Evolutionary conservation across 2,113 vertebrate genomes (phyloP).

Genomic region (Zeus faber): DNA sequence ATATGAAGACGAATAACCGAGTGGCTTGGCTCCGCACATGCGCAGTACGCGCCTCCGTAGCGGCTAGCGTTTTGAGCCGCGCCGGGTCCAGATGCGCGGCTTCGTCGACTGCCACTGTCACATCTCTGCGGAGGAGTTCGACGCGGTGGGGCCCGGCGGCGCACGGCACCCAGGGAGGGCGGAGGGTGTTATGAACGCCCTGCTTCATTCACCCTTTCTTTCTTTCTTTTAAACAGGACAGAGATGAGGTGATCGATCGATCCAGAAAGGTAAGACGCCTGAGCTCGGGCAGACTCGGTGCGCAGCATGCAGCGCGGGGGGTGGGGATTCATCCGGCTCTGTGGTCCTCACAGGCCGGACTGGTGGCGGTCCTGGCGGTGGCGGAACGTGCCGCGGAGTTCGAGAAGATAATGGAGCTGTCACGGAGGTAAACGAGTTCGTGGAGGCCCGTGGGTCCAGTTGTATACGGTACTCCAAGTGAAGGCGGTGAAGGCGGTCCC

Average conservation of each 20-base stretch:
- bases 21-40: slow-evolving; percentile 22
- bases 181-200: fast-evolving
- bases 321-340: not conserved
- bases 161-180: too few relatives aligned
- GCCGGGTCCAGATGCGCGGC: slow-evolving; percentile 52
- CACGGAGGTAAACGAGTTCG: slow-evolving; percentile 85
- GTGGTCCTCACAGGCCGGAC: slow-evolving; percentile 71
- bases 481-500: too few relatives aligned
- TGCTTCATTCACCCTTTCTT: not conserved
- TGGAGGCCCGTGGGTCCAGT: too few relatives aligned
- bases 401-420: slow-evolving; percentile 86
- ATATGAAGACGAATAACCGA: too few relatives aligned
- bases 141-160: slow-evolving; percentile 64
- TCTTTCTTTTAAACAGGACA: slow-evolving; percentile 73
- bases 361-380: slow-evolving; percentile 84
- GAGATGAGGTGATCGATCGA: slow-evolving; percentile 79
- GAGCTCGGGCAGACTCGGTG: not conserved
- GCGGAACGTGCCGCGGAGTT: slow-evolving; percentile 88
- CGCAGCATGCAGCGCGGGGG: too few relatives aligned
- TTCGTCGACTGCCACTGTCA: slow-evolving; percentile 77
- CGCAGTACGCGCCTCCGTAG: slow-evolving; percentile 4
- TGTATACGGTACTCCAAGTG: not conserved
- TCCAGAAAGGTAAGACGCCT: slow-evolving; percentile 76
- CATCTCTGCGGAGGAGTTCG: slow-evolving; percentile 71
- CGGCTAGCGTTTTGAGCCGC: slow-evolving; percentile 7